Evolutionary conservation across 2,113 vertebrate species (phyloP).

Genomic region (Gymnorhina tibicen): DNA sequence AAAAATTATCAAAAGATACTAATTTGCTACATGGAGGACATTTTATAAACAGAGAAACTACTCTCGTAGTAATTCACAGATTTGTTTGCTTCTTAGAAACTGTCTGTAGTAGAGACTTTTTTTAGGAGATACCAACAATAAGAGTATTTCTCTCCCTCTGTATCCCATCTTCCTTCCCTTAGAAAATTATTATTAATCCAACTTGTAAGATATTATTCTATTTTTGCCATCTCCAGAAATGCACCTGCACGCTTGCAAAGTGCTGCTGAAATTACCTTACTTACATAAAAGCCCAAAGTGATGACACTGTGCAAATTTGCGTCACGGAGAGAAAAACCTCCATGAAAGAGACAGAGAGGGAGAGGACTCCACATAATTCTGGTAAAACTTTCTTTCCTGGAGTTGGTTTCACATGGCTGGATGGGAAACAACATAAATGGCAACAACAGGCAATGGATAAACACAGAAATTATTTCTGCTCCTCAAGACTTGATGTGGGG

Average conservation of each 20-base stretch:
- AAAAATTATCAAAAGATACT: neutral
- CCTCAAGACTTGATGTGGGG: neutral
- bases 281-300: neutral
- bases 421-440: neutral
- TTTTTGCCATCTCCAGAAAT: neutral
- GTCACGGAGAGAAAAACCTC: neutral
- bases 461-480: neutral
- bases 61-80: neutral
- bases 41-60: neutral
- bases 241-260: neutral
- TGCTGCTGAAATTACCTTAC: neutral
- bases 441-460: neutral
- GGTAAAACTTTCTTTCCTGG: neutral
- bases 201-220: neutral
- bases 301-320: neutral
- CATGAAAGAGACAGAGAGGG: neutral
- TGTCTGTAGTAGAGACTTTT: neutral
- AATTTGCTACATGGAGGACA: neutral
- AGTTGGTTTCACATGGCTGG: neutral
- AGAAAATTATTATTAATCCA: neutral
- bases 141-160: neutral
- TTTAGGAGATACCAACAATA: neutral
- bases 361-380: neutral
- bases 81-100: neutral
- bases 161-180: neutral